Conservation (phyloP, 2,797 vertebrate genomes). For the Myotis vivesi region DNA sequence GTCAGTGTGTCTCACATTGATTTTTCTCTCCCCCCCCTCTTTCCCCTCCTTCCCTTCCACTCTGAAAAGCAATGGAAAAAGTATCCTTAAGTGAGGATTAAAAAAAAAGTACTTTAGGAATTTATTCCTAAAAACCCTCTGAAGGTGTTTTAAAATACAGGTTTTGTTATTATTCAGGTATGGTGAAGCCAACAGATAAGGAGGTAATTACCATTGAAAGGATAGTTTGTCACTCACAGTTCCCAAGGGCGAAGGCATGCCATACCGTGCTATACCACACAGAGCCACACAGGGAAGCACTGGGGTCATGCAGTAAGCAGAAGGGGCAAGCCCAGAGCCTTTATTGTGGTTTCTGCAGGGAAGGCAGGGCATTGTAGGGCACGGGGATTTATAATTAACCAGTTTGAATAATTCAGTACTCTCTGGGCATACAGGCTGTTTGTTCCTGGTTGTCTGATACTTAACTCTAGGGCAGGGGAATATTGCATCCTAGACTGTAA, state of each 20-base stretch:
- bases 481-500: background rate
- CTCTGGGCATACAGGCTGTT: background rate
- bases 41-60: background rate
- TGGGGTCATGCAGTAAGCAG: background rate
- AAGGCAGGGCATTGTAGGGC: background rate
- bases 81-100: background rate
- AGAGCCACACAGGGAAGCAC: background rate
- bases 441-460: background rate
- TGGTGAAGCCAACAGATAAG: background rate
- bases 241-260: background rate
- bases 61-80: background rate
- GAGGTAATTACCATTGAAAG: background rate
- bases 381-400: too few species aligned
- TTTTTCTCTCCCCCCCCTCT: background rate
- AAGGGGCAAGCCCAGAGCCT: background rate
- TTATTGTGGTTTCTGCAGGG: background rate
- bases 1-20: background rate
- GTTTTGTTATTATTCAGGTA: background rate
- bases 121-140: background rate
- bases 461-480: background rate
- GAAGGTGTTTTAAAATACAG: background rate
- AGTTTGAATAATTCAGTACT: background rate
- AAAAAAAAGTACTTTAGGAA: background rate
- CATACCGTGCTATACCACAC: background rate
- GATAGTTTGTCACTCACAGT: background rate